Evolutionary conservation across 2,888 invertebrate species (phyloP).

Genomic region (Agriotes lineatus): DNA sequence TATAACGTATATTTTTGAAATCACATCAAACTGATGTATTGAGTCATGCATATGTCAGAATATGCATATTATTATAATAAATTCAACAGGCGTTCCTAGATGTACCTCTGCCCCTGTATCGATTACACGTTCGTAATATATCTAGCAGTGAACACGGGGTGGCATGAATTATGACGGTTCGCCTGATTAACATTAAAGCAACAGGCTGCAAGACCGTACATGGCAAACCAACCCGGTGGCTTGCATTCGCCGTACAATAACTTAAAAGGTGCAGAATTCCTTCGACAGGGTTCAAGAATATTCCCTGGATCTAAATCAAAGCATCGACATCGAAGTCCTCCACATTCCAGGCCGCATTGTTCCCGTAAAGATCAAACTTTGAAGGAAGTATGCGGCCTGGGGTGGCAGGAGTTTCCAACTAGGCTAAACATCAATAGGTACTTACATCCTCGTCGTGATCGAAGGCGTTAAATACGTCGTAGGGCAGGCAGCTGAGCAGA

Average conservation of each 20-base stretch:
- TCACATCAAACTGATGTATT: too few relatives aligned
- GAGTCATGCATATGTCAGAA: too few relatives aligned
- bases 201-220: too few relatives aligned
- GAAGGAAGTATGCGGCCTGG: not conserved
- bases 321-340: not conserved
- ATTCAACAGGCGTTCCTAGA: too few relatives aligned
- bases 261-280: not conserved
- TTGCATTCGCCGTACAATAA: not conserved
- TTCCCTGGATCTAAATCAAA: not conserved
- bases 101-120: too few relatives aligned
- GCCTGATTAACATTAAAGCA: too few relatives aligned
- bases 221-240: too few relatives aligned
- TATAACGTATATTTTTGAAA: too few relatives aligned
- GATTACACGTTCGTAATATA: too few relatives aligned
- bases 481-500: slow-evolving; percentile 97
- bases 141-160: too few relatives aligned
- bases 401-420: not conserved
- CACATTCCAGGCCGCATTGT: slow-evolving; percentile 3
- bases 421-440: not conserved
- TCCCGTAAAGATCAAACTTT: not conserved
- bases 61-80: too few relatives aligned
- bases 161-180: too few relatives aligned
- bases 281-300: slow-evolving; percentile 5
- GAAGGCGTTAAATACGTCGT: slow-evolving; percentile 99
- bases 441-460: slow-evolving; percentile 97